Evolutionary conservation across 1,140 invertebrate species (phyloP).

Genomic region (Pseudomyrmex dendroicus): DNA sequence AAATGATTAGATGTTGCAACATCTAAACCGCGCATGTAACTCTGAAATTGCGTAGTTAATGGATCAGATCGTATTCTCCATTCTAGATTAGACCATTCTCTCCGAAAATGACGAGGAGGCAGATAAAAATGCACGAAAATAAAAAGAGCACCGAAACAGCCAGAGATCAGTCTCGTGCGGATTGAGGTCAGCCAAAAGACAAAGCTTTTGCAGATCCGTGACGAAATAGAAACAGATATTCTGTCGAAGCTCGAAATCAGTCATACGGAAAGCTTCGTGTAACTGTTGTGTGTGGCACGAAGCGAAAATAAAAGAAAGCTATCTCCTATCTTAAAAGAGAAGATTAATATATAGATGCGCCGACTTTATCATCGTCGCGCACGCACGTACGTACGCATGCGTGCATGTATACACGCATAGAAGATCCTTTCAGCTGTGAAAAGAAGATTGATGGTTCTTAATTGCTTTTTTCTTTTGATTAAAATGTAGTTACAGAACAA

Average conservation of each 20-base stretch:
- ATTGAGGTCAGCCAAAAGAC: conserved; percentile 63
- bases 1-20: background rate
- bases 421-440: conserved; percentile 10
- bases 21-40: conserved; percentile 4
- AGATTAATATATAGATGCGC: conserved; percentile 37
- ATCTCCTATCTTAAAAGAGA: conserved; percentile 4
- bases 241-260: conserved; percentile 11
- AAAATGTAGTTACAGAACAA: conserved; percentile 3
- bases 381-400: too few species aligned
- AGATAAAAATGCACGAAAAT: conserved; percentile 46
- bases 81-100: background rate
- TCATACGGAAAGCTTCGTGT: conserved; percentile 9
- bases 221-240: conserved; percentile 40
- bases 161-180: conserved; percentile 35
- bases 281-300: background rate
- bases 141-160: conserved; percentile 26
- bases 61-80: conserved; percentile 7
- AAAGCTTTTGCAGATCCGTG: conserved; percentile 53
- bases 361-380: conserved; percentile 29
- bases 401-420: too few species aligned
- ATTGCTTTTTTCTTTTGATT: conserved; percentile 3
- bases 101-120: background rate
- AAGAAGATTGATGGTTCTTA: conserved; percentile 30
- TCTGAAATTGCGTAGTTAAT: background rate
- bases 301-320: background rate